phyloP scores from a whole-genome alignment of 2,797 vertebrate genomes.

The Monodelphis domestica region DNA sequence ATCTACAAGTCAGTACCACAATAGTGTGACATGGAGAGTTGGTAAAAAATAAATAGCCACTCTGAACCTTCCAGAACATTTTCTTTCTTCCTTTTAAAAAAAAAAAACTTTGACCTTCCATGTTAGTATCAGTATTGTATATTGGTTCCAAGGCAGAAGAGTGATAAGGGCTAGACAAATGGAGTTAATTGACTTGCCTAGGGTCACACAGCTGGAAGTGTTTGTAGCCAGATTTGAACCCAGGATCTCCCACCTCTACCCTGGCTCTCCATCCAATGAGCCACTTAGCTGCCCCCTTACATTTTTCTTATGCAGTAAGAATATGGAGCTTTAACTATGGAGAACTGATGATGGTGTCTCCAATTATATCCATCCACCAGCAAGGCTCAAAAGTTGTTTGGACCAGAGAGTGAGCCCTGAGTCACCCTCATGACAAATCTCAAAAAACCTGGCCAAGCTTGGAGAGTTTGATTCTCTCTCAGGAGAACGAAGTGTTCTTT shows the following conservation, averaged over 20 bases:
- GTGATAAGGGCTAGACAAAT: too few species aligned
- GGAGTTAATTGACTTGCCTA: too few species aligned
- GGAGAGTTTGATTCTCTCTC: conserved; percentile 14
- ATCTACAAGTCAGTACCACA: conserved; percentile 28
- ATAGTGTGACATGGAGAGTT: not conserved
- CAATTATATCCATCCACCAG: not conserved
- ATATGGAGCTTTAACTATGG: conserved; percentile 1
- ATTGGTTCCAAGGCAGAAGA: too few species aligned
- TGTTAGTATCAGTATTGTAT: too few species aligned
- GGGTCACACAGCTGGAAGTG: too few species aligned
- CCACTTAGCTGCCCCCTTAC: too few species aligned
- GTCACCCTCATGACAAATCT: conserved; percentile 3
- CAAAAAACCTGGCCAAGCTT: not conserved
- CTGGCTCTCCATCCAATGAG: too few species aligned
- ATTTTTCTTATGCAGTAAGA: not conserved
- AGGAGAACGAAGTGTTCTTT: not conserved
- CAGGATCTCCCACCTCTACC: too few species aligned
- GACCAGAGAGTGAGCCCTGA: conserved; percentile 8
- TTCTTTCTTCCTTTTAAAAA: too few species aligned
- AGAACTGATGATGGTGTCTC: not conserved
- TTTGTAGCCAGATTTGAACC: too few species aligned
- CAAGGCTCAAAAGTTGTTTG: conserved; percentile 2
- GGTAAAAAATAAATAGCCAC: conserved; percentile 14
- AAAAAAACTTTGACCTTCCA: too few species aligned
- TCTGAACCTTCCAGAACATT: not conserved